A percentile compares a stretch with the other conserved stretches of the same genome.
Conservation (phyloP, 2,797 vertebrate genomes). For the Nyctibius grandis region DNA sequence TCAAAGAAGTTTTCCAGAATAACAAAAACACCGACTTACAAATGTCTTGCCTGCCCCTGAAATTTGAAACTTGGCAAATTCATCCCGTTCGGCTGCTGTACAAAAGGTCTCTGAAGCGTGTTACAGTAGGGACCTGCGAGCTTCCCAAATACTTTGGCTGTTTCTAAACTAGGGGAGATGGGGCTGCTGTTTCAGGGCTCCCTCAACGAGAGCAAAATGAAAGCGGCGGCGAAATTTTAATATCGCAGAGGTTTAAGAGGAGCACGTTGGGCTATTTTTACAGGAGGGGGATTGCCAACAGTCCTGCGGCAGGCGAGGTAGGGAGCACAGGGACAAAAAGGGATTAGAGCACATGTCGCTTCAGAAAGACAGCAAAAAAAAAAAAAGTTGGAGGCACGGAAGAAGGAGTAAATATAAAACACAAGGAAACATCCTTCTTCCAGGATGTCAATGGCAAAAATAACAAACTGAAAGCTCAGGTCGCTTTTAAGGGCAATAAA, state of each 20-base stretch:
- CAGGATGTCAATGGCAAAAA: constrained; percentile 1
- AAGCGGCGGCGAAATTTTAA: neutral
- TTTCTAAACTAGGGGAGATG: neutral
- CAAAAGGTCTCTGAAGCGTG: constrained; percentile 38
- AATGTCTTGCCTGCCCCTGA: constrained; percentile 36
- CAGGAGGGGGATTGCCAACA: neutral
- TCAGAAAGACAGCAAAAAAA: neutral
- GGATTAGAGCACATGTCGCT: constrained; percentile 13
- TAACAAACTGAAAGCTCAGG: neutral
- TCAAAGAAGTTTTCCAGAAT: constrained; percentile 35
- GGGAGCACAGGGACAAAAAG: constrained; percentile 1
- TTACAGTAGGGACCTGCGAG: constrained; percentile 1
- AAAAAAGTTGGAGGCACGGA: neutral
- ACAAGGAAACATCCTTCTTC: neutral
- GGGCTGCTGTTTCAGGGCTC: constrained; percentile 8
- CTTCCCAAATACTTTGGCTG: constrained; percentile 29
- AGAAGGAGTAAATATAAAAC: constrained; percentile 2
- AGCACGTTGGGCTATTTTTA: neutral
- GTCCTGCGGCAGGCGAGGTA: neutral
- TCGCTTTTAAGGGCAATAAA: neutral
- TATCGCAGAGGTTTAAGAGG: neutral
- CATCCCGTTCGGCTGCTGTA: constrained; percentile 9
- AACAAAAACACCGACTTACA: constrained; percentile 41
- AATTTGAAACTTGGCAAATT: constrained; percentile 54
- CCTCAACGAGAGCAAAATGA: neutral